phyloP scores from a whole-genome alignment of 35 echinoderm and acorn worm species.

The Nesometra sesokonis region DNA sequence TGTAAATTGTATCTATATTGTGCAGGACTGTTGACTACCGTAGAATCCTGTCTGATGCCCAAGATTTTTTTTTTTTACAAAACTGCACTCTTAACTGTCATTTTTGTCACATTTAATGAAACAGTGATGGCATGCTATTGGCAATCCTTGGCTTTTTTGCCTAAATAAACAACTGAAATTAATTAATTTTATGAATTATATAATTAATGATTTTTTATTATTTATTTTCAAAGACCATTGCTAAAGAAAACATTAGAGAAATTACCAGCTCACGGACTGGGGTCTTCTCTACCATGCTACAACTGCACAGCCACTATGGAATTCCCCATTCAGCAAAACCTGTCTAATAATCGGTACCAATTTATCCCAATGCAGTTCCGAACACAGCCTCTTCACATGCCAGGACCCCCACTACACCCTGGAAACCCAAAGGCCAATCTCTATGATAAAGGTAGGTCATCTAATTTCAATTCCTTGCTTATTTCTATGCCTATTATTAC shows the following conservation, averaged over 20 bases:
- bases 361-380: conserved; percentile 90
- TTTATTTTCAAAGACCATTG: conserved; percentile 41
- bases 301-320: conserved; percentile 26
- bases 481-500: too few relatives aligned
- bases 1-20: too few relatives aligned
- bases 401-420: conserved; percentile 26
- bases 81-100: too few relatives aligned
- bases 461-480: too few relatives aligned
- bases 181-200: not conserved
- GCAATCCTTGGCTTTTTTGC: too few relatives aligned
- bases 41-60: too few relatives aligned
- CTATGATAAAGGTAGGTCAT: conserved; percentile 65
- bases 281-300: not conserved
- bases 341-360: conserved; percentile 44
- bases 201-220: not conserved
- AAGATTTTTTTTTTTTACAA: too few relatives aligned
- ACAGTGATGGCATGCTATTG: too few relatives aligned
- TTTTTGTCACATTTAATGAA: too few relatives aligned
- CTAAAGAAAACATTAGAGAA: conserved; percentile 80
- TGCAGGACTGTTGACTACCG: too few relatives aligned
- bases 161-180: too few relatives aligned
- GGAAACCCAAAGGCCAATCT: conserved; percentile 35
- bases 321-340: conserved; percentile 20
- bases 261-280: conserved; percentile 19
- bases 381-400: conserved; percentile 66